phyloP scores from a whole-genome alignment of 2,888 invertebrate genomes.

The Diaprepes abbreviatus region DNA sequence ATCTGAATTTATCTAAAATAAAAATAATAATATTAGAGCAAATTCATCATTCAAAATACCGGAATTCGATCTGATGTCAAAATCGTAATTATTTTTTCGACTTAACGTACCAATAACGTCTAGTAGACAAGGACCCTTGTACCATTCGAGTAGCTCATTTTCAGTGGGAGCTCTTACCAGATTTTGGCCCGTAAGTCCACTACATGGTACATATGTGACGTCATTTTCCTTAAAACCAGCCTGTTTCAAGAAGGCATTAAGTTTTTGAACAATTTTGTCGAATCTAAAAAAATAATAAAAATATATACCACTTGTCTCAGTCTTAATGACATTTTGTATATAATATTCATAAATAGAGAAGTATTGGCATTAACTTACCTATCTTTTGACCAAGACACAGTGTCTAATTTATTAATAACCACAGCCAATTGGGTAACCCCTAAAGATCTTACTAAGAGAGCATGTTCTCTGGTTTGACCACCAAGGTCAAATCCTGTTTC shows the following conservation, averaged over 20 bases:
- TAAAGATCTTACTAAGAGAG: slow-evolving; percentile 87
- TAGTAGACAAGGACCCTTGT: slow-evolving; percentile 86
- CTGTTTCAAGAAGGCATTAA: slow-evolving; percentile 87
- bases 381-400: slow-evolving; percentile 91
- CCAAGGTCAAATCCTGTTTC: slow-evolving; percentile 99
- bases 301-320: no score
- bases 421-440: slow-evolving; percentile 96
- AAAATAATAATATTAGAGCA: no score
- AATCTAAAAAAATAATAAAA: slow-evolving; percentile 75
- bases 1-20: slow-evolving; percentile 81
- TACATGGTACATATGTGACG: slow-evolving; percentile 93
- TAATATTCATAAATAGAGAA: no score
- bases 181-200: slow-evolving; percentile 97
- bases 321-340: no score
- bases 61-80: no score
- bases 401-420: slow-evolving; percentile 97
- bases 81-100: no score
- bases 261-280: slow-evolving; percentile 87
- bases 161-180: slow-evolving; percentile 78
- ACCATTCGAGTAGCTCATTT: slow-evolving; percentile 78
- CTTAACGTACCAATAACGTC: slow-evolving; percentile 90
- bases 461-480: slow-evolving; percentile 98
- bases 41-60: no score
- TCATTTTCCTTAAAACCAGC: slow-evolving; percentile 92
- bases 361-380: slow-evolving; percentile 20